phyloP scores from a whole-genome alignment of 1,140 invertebrate species.

The roundworm (Caenorhabditis elegans) region DNA sequence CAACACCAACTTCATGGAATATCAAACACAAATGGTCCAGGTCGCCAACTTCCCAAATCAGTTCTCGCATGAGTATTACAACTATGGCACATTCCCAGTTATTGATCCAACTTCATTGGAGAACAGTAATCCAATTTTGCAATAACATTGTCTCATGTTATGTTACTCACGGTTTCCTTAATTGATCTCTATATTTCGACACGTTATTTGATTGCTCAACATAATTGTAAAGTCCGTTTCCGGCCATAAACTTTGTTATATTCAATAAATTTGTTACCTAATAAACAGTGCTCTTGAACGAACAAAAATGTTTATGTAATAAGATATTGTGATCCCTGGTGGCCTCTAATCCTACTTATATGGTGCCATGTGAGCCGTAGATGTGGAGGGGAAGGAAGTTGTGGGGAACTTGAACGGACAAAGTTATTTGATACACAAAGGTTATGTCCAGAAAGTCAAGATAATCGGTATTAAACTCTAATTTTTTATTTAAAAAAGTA shows the following conservation, averaged over 20 bases:
- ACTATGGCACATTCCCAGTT: neutral
- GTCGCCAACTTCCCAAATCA: neutral
- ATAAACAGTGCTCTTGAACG: neutral
- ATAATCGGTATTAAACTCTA: too few relatives aligned
- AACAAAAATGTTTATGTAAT: constrained; percentile 10
- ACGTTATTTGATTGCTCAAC: neutral
- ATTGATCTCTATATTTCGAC: neutral
- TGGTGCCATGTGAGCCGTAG: neutral
- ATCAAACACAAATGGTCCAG: neutral
- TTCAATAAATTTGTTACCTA: neutral
- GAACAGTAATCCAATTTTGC: neutral
- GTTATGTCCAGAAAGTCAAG: too few relatives aligned
- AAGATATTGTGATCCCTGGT: neutral
- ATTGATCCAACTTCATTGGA: neutral
- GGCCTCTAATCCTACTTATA: neutral
- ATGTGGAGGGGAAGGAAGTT: too few relatives aligned
- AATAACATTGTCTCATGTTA: neutral
- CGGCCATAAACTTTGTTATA: neutral
- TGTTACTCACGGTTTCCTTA: too few relatives aligned
- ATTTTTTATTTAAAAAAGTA: too few relatives aligned
- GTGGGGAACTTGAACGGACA: too few relatives aligned
- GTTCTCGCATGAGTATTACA: neutral
- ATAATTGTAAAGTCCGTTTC: neutral
- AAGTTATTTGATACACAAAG: too few relatives aligned
- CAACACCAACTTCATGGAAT: neutral